Percentiles rank a stretch among this genome's conserved stretches.
phyloP scores from a whole-genome alignment of 2,113 vertebrate genomes.

The Neolamprologus brichardi region DNA sequence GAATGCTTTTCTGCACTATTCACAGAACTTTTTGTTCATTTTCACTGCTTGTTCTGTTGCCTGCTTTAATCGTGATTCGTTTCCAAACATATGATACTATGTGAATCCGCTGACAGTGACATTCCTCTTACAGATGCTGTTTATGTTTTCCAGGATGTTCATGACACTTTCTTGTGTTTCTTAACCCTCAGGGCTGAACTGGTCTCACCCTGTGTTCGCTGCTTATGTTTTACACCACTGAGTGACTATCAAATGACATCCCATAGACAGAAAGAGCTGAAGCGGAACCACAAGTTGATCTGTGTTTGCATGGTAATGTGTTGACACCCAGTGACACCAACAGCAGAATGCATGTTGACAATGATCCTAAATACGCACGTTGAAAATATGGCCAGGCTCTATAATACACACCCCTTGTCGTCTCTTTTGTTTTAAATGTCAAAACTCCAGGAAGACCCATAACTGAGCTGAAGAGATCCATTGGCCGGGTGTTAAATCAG shows the following conservation, averaged over 20 bases:
- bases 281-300: neutral
- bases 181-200: neutral
- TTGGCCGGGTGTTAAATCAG: slow-evolving; percentile 12
- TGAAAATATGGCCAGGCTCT: neutral
- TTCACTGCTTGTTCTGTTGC: neutral
- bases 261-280: slow-evolving; percentile 6
- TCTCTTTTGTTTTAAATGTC: slow-evolving; percentile 8
- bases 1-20: neutral
- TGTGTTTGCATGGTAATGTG: neutral
- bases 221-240: slow-evolving; percentile 61
- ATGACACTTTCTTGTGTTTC: neutral
- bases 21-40: neutral
- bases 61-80: neutral
- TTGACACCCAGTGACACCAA: neutral
- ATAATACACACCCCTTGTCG: neutral
- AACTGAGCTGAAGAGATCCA: slow-evolving; percentile 17
- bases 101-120: neutral
- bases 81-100: neutral
- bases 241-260: slow-evolving; percentile 61
- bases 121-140: slow-evolving; percentile 4
- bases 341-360: neutral
- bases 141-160: slow-evolving; percentile 23
- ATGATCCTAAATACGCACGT: neutral
- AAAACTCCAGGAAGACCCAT: slow-evolving; percentile 19
- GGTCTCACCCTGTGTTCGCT: neutral